Conservation (phyloP, 2,797 vertebrate genomes). For the Malacoraja senta region DNA sequence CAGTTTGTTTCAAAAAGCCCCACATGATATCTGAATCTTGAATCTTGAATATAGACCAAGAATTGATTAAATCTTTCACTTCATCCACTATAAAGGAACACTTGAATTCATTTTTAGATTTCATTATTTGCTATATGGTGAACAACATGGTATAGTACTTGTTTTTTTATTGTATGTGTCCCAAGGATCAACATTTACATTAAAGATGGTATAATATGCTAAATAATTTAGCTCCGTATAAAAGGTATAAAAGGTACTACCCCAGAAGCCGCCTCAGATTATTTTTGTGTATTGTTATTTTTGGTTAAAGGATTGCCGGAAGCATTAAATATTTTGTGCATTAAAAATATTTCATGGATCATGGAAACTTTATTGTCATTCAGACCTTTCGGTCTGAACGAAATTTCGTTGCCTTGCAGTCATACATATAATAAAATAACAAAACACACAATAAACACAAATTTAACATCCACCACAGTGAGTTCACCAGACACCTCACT, state of each 20-base stretch:
- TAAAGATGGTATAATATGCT: too few species aligned
- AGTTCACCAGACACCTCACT: too few species aligned
- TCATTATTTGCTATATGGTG: background rate
- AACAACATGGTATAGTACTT: background rate
- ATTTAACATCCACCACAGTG: too few species aligned
- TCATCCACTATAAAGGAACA: background rate
- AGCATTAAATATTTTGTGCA: background rate
- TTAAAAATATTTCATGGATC: background rate
- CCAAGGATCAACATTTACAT: background rate
- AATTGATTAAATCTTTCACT: background rate
- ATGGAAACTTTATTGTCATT: too few species aligned
- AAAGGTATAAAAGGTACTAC: too few species aligned
- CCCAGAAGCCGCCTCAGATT: slow-evolving; percentile 39
- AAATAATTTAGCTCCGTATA: background rate
- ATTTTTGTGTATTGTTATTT: slow-evolving; percentile 40
- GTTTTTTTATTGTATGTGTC: background rate
- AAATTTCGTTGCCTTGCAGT: too few species aligned
- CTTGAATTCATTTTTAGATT: background rate
- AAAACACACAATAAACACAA: too few species aligned
- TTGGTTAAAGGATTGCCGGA: background rate
- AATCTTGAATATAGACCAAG: background rate
- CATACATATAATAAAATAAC: too few species aligned
- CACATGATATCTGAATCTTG: background rate
- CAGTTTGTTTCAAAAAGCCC: background rate
- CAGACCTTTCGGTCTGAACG: too few species aligned